Evolutionary conservation across 2,888 invertebrate genomes (phyloP).

Genomic region (Leptopilina syphax): DNA sequence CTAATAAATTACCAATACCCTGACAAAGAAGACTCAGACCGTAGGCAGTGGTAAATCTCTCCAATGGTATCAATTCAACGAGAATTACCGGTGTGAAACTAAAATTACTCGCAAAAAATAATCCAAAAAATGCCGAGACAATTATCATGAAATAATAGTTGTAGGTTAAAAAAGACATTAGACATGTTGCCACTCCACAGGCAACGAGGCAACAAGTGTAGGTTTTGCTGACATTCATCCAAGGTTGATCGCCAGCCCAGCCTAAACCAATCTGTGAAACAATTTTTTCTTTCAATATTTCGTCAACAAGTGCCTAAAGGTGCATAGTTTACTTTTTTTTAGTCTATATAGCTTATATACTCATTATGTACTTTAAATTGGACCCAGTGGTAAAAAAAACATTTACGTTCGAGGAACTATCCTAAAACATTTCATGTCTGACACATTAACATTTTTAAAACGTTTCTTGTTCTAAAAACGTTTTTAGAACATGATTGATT

Average conservation of each 20-base stretch:
- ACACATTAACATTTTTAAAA: too few species aligned
- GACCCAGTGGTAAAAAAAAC: too few species aligned
- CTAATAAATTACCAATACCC: constrained; percentile 94
- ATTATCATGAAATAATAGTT: constrained; percentile 78
- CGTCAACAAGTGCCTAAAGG: not conserved
- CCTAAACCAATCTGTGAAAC: constrained; percentile 85
- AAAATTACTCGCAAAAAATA: constrained; percentile 94
- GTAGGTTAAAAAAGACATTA: constrained; percentile 80
- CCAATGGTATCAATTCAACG: constrained; percentile 91
- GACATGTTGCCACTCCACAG: constrained; percentile 82
- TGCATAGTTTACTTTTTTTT: too few species aligned
- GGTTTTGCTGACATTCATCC: constrained; percentile 88
- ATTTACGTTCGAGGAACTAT: too few species aligned
- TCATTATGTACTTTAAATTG: too few species aligned
- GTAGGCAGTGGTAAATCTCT: constrained; percentile 95
- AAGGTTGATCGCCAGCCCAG: constrained; percentile 91
- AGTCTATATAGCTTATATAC: too few species aligned
- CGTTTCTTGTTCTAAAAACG: too few species aligned
- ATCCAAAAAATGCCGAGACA: constrained; percentile 86
- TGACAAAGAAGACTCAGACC: constrained; percentile 93
- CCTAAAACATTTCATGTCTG: too few species aligned
- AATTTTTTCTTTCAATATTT: not conserved
- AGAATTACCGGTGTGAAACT: constrained; percentile 93
- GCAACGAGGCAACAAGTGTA: constrained; percentile 88
- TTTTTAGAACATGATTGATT: too few species aligned